A percentile compares a stretch with the other conserved stretches of the same genome.
Conservation (phyloP, 2,113 vertebrate genomes). For the Hemiprocne comata region DNA sequence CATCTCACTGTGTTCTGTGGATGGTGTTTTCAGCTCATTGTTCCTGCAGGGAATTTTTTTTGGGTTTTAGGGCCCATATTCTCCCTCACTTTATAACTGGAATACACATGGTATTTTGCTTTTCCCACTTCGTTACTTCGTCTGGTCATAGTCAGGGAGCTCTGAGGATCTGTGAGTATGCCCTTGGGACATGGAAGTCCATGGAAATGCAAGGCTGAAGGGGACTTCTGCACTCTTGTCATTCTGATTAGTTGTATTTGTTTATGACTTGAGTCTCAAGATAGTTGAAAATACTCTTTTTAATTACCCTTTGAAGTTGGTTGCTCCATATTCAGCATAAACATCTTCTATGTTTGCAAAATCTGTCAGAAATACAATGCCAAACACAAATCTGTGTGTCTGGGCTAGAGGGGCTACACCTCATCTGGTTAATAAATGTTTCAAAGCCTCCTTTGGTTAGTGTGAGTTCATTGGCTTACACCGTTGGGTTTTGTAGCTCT, state of each 20-base stretch:
- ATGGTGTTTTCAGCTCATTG: background rate
- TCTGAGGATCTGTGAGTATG: background rate
- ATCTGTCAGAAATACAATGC: background rate
- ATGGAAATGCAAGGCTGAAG: background rate
- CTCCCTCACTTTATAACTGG: background rate
- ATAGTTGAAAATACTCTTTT: background rate
- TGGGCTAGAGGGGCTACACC: background rate
- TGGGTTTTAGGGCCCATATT: background rate
- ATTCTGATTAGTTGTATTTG: background rate
- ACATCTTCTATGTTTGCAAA: background rate
- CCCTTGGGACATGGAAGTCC: background rate
- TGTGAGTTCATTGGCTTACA: background rate
- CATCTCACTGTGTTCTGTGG: background rate
- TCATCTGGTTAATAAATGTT: background rate
- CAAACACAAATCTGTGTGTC: background rate
- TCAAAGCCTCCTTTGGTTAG: background rate
- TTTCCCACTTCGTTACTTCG: background rate
- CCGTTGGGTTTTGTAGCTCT: accelerated
- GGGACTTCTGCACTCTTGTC: background rate
- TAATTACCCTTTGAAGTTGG: background rate
- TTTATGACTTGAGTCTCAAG: background rate
- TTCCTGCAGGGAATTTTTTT: background rate
- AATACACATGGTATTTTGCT: background rate
- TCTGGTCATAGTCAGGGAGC: background rate
- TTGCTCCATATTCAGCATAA: background rate